Percentiles rank a stretch among this genome's conserved stretches.
phyloP scores from a whole-genome alignment of 2,888 invertebrate species.

The Coenonympha arcania region DNA sequence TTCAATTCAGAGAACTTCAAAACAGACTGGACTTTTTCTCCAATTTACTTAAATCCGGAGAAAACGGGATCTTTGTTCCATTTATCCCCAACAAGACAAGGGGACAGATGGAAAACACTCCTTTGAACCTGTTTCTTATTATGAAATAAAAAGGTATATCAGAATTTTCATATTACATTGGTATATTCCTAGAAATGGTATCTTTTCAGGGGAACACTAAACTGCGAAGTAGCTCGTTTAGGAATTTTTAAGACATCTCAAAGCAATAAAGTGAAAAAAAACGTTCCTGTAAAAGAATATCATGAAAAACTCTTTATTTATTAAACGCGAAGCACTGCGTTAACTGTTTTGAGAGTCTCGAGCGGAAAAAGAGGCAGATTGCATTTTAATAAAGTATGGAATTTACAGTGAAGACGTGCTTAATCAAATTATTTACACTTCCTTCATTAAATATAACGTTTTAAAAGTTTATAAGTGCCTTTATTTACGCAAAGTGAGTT shows the following conservation, averaged over 20 bases:
- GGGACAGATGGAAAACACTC: no score
- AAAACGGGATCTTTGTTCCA: no score
- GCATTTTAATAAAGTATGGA: conserved; percentile 11
- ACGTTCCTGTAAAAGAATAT: background rate
- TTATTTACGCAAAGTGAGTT: background rate
- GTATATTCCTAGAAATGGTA: no score
- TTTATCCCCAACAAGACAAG: no score
- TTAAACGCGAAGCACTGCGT: conserved; percentile 3
- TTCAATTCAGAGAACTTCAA: no score
- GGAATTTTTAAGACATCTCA: background rate
- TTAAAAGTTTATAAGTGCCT: background rate
- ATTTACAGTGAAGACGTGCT: conserved; percentile 8
- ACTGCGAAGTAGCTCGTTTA: background rate
- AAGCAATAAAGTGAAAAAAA: background rate
- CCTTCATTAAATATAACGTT: conserved; percentile 2
- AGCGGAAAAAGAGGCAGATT: conserved; percentile 10
- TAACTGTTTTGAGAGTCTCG: conserved; percentile 4
- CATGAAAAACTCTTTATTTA: conserved; percentile 6
- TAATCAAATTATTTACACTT: conserved; percentile 9
- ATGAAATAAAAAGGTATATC: no score
- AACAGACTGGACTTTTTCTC: no score
- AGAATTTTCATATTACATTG: no score
- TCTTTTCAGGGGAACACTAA: no score
- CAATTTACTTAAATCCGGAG: no score
- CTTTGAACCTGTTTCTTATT: no score